Evolutionary conservation across 2,797 vertebrate genomes (phyloP).

Genomic region (Semotilus atromaculatus): DNA sequence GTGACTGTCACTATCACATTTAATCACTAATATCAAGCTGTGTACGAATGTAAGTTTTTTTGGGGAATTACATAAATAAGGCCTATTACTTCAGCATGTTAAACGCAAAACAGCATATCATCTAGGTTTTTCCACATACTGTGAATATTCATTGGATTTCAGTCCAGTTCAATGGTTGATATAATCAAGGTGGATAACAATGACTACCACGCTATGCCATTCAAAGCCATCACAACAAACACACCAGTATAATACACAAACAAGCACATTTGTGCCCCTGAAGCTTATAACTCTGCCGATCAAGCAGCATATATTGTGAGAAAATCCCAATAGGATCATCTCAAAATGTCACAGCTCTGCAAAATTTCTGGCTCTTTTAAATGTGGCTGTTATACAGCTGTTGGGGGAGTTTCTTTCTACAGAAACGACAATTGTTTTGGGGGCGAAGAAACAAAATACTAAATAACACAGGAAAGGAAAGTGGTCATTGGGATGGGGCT

Average conservation of each 20-base stretch:
- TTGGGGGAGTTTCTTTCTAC: constrained; percentile 14
- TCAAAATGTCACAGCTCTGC: neutral
- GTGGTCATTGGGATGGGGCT: constrained; percentile 57
- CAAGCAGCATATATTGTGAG: constrained; percentile 2
- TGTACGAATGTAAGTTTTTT: neutral
- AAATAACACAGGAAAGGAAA: constrained; percentile 62
- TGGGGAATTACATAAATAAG: neutral
- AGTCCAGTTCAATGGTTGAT: neutral
- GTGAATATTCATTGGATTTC: neutral
- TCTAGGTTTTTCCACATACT: neutral
- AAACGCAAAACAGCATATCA: neutral
- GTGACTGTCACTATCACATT: constrained; percentile 28
- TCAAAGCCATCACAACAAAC: neutral
- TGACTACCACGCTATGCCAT: neutral
- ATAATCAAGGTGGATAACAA: constrained; percentile 19
- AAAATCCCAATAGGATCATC: neutral
- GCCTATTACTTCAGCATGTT: neutral
- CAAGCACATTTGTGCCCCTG: neutral
- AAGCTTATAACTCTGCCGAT: constrained; percentile 1
- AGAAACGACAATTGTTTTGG: constrained; percentile 41
- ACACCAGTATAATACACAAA: neutral
- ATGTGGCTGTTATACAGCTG: constrained; percentile 21
- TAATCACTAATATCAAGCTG: neutral
- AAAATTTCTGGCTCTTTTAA: neutral
- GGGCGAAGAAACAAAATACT: constrained; percentile 44